Conservation (phyloP, 2,113 vertebrate genomes). For the Fulica atra region DNA sequence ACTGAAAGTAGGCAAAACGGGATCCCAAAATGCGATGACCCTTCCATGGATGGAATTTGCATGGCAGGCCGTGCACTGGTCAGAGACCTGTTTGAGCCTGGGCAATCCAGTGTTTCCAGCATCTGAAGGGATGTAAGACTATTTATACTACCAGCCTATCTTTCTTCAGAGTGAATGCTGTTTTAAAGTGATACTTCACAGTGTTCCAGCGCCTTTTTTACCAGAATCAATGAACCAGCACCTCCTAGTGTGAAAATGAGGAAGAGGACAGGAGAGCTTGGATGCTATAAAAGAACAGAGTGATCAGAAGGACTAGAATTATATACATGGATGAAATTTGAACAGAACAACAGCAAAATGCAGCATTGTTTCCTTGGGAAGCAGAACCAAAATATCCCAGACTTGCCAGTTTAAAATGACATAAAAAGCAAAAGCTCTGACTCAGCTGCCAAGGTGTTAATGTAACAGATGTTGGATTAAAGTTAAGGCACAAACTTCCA, state of each 20-base stretch:
- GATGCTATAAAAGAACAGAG: neutral
- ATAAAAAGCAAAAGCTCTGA: neutral
- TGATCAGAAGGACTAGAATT: neutral
- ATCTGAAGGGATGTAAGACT: neutral
- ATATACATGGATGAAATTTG: neutral
- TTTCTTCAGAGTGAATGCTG: neutral
- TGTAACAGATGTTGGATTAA: neutral
- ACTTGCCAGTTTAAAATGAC: neutral
- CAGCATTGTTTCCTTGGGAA: neutral
- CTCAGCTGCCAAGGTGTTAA: neutral
- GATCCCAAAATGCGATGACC: neutral
- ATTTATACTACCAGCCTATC: neutral
- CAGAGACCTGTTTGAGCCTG: neutral
- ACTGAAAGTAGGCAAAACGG: neutral
- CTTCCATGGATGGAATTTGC: neutral
- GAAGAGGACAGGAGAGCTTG: neutral
- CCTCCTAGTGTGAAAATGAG: neutral
- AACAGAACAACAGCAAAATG: neutral
- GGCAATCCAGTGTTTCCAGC: neutral
- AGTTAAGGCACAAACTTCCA: neutral
- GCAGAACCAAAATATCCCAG: neutral
- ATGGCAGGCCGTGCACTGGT: neutral
- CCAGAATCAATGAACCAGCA: neutral
- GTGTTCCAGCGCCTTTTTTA: neutral
- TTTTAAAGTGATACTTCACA: neutral